A percentile compares a stretch with the other conserved stretches of the same genome.
phyloP scores from a whole-genome alignment of 2,113 vertebrate genomes.

The Archocentrus centrarchus region DNA sequence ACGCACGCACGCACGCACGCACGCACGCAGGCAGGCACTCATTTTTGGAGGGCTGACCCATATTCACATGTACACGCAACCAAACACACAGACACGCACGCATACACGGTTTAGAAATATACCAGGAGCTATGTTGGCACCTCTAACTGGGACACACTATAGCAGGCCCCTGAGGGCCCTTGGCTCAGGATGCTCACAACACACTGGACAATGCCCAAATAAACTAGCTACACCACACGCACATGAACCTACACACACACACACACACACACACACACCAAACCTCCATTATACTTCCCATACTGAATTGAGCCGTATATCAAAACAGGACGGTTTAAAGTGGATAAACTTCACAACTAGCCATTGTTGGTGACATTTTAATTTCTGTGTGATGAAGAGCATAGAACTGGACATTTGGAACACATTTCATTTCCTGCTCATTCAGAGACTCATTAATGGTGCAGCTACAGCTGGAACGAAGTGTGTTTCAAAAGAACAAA shows the following conservation, averaged over 20 bases:
- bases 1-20: slow-evolving; percentile 23
- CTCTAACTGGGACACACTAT: slow-evolving; percentile 78
- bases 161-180: slow-evolving; percentile 65
- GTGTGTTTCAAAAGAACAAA: slow-evolving; percentile 43
- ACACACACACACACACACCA: background rate
- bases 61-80: slow-evolving; percentile 41
- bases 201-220: slow-evolving; percentile 55
- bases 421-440: slow-evolving; percentile 31
- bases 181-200: slow-evolving; percentile 70
- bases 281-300: slow-evolving; percentile 54
- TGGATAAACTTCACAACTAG: slow-evolving; percentile 29
- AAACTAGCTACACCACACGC: slow-evolving; percentile 39
- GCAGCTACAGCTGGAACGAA: slow-evolving; percentile 22
- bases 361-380: slow-evolving; percentile 20
- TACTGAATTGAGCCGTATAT: slow-evolving; percentile 34
- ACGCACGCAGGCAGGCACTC: slow-evolving; percentile 26
- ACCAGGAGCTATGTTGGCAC: slow-evolving; percentile 75
- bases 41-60: slow-evolving; percentile 61
- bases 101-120: slow-evolving; percentile 54
- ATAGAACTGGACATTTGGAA: slow-evolving; percentile 20
- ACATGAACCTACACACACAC: slow-evolving; percentile 15
- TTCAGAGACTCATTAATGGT: slow-evolving; percentile 43
- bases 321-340: slow-evolving; percentile 18
- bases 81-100: slow-evolving; percentile 26
- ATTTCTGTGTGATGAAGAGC: slow-evolving; percentile 40